Percentiles rank a stretch among this genome's conserved stretches.
phyloP scores from a whole-genome alignment of 2,113 vertebrate species.

The Macquaria ambigua region DNA sequence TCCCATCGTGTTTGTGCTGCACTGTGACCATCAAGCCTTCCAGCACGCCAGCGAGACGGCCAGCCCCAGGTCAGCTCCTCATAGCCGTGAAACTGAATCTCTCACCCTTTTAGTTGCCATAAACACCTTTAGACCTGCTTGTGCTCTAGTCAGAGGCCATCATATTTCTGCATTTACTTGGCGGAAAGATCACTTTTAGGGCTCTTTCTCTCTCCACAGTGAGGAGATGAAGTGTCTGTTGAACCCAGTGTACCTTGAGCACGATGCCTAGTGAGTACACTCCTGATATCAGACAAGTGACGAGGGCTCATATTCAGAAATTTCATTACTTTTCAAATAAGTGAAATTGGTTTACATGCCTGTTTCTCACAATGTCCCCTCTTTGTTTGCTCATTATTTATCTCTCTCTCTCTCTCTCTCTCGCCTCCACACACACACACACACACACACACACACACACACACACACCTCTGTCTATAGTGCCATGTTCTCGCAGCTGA shows the following conservation, averaged over 20 bases:
- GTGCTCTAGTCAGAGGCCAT: neutral
- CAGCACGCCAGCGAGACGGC: constrained; percentile 96
- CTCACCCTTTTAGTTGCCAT: neutral
- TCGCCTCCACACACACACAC: neutral
- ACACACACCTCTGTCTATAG: constrained; percentile 53
- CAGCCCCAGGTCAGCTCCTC: constrained; percentile 89
- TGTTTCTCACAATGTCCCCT: neutral
- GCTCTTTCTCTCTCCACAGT: constrained; percentile 80
- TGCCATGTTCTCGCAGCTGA: constrained; percentile 86
- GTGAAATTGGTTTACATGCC: neutral
- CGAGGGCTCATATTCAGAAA: neutral
- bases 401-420: neutral
- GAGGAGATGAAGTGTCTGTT: constrained; percentile 96
- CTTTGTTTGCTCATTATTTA: neutral
- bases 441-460: neutral
- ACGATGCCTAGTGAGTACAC: constrained; percentile 97
- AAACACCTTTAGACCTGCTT: neutral
- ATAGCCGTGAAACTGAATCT: neutral
- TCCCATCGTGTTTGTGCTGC: constrained; percentile 95
- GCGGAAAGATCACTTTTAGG: neutral
- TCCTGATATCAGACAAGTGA: neutral
- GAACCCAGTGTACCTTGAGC: constrained; percentile 94
- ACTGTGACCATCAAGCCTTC: constrained; percentile 98
- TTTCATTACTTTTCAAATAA: neutral
- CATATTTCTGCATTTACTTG: neutral